A percentile compares a stretch with the other conserved stretches of the same genome.
Conservation (phyloP, 2,797 vertebrate genomes). For the Sebastes vulpes region DNA sequence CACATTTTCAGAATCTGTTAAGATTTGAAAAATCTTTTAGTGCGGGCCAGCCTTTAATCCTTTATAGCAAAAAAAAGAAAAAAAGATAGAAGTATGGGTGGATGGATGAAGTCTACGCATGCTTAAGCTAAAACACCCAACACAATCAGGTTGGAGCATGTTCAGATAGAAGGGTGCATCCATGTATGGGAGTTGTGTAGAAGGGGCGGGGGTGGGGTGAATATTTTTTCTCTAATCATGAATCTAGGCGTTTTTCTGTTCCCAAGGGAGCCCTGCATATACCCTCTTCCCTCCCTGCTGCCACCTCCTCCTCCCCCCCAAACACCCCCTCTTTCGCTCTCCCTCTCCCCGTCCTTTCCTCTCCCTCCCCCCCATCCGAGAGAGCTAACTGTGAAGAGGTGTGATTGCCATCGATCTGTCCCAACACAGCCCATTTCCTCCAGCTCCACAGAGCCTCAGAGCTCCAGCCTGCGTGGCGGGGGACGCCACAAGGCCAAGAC, state of each 20-base stretch:
- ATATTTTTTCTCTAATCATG: slow-evolving; percentile 55
- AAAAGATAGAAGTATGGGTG: background rate
- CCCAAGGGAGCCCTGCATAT: slow-evolving; percentile 48
- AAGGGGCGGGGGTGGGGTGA: slow-evolving; percentile 6
- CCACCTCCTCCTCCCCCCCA: background rate
- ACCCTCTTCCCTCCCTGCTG: background rate
- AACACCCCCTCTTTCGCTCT: background rate
- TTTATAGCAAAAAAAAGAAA: background rate
- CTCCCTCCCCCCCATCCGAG: slow-evolving; percentile 52
- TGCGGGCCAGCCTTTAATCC: background rate
- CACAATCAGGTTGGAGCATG: background rate
- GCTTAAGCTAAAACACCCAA: background rate
- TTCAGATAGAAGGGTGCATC: slow-evolving; percentile 20
- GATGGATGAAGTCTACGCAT: background rate
- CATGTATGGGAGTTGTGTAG: slow-evolving; percentile 18
- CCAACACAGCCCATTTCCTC: slow-evolving; percentile 70
- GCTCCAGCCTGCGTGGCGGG: slow-evolving; percentile 15
- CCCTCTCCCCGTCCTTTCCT: slow-evolving; percentile 15
- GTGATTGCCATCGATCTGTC: slow-evolving; percentile 78
- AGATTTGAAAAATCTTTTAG: too few relatives aligned
- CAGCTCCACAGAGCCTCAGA: slow-evolving; percentile 29
- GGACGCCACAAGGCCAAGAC: slow-evolving; percentile 21
- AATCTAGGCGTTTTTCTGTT: slow-evolving; percentile 56
- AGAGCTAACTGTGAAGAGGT: slow-evolving; percentile 60
- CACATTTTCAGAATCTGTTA: too few relatives aligned